Conservation (phyloP, 2,888 invertebrate species). For the Apoda limacodes region DNA sequence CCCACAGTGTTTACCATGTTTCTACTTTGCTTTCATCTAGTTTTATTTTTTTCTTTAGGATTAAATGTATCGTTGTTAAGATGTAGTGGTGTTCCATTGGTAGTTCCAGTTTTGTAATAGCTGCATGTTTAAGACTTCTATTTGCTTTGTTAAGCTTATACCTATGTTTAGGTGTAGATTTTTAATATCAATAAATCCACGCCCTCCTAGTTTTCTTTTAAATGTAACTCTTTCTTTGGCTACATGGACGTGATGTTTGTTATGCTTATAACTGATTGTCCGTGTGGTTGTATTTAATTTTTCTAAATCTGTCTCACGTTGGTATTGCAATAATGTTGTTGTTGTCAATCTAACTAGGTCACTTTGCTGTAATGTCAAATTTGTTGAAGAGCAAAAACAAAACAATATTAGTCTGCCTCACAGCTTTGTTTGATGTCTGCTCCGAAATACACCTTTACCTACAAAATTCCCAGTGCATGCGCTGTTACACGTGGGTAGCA, state of each 20-base stretch:
- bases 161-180: slow-evolving; percentile 4
- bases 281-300: slow-evolving; percentile 3
- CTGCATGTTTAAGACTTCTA: slow-evolving; percentile 1
- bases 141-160: slow-evolving; percentile 4
- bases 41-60: too few species aligned
- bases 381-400: too few species aligned
- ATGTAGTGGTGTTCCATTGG: slow-evolving; percentile 1
- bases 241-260: slow-evolving; percentile 11
- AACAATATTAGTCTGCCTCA: too few species aligned
- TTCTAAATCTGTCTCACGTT: slow-evolving; percentile 10
- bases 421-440: too few species aligned
- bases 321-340: slow-evolving; percentile 6
- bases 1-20: too few species aligned
- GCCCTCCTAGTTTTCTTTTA: slow-evolving; percentile 8
- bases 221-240: slow-evolving; percentile 11
- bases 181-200: slow-evolving; percentile 6
- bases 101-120: slow-evolving; percentile 1
- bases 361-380: too few species aligned
- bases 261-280: slow-evolving; percentile 4
- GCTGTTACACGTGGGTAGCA: too few species aligned
- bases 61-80: too few species aligned
- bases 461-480: too few species aligned
- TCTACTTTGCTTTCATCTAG: too few species aligned
- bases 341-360: too few species aligned
- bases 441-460: too few species aligned